phyloP scores from a whole-genome alignment of 2,797 vertebrate species.

The Emydoidea blandingii region DNA sequence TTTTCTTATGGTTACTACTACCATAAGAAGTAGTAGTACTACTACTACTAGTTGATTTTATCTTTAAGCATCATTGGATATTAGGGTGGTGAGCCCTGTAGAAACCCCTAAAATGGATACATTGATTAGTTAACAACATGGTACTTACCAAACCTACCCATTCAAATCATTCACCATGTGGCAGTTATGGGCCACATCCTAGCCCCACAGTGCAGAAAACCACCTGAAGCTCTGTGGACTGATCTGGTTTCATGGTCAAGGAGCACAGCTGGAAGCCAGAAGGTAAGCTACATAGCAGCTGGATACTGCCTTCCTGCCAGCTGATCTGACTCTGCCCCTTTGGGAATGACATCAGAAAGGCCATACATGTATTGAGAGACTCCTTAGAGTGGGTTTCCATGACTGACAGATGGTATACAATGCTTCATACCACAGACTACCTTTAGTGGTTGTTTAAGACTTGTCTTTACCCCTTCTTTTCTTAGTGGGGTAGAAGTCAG shows the following conservation, averaged over 20 bases:
- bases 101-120: neutral
- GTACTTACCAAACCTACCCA: neutral
- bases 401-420: neutral
- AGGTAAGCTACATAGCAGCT: neutral
- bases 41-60: neutral
- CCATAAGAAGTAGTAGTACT: too few species aligned
- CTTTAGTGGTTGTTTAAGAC: conserved; percentile 39
- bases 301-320: neutral
- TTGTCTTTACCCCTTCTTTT: conserved; percentile 8
- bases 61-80: neutral
- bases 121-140: neutral
- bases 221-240: neutral
- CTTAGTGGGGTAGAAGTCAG: neutral
- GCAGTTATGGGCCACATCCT: neutral
- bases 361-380: neutral
- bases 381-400: neutral
- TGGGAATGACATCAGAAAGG: neutral
- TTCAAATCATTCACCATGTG: neutral
- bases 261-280: neutral
- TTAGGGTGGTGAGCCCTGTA: conserved; percentile 43
- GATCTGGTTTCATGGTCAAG: neutral
- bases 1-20: conserved; percentile 30
- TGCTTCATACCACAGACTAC: neutral
- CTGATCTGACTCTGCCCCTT: neutral
- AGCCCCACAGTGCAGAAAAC: neutral